Evolutionary conservation across 2,797 vertebrate species (phyloP).

Genomic region (Falco rusticolus): DNA sequence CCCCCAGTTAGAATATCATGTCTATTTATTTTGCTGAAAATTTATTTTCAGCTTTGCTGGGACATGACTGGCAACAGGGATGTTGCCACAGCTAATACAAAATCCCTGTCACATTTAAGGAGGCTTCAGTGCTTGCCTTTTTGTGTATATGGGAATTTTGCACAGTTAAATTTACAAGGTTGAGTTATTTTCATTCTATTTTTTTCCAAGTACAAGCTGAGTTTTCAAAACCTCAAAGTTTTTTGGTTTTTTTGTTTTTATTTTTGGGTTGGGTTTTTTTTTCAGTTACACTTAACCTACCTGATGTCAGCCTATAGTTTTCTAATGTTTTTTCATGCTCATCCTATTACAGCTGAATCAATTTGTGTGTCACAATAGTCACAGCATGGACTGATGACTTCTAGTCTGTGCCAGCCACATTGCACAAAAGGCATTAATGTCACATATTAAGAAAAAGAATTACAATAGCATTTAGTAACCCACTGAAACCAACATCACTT

Average conservation of each 20-base stretch:
- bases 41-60: neutral
- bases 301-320: neutral
- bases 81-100: neutral
- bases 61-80: neutral
- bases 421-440: neutral
- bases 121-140: neutral
- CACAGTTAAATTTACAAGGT: neutral
- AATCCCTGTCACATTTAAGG: neutral
- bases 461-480: neutral
- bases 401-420: neutral
- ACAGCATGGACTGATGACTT: conserved; percentile 20
- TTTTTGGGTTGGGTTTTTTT: neutral
- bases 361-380: neutral
- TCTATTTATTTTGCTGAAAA: neutral
- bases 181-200: neutral
- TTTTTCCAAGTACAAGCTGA: neutral
- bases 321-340: neutral
- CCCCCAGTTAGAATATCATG: neutral
- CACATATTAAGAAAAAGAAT: neutral
- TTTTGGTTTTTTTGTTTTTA: neutral
- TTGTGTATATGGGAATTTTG: neutral
- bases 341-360: neutral
- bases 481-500: neutral
- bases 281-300: neutral
- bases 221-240: neutral